Evolutionary conservation across 2,113 vertebrate genomes (phyloP), one percentile per base, ranked within the genome.

Genomic region (Xiphias gladius): DNA sequence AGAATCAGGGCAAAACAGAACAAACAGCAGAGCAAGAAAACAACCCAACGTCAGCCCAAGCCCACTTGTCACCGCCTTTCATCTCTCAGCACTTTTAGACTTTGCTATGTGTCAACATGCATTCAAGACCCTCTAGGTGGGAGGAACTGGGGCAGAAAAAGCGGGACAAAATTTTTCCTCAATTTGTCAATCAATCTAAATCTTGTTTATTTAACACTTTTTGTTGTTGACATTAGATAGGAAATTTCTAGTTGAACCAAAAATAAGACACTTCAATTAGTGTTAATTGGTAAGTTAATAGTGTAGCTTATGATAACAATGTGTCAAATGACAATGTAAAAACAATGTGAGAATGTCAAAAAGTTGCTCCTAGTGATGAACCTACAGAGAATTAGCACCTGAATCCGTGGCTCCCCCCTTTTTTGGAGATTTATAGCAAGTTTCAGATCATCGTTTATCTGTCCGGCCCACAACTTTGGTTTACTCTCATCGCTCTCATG

Each of bases 1-100:
- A 83, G 86, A 91, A 92, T 76, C 77, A 3, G 83, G 82, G 84
- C 70, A 76, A 90, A 91, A 83, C 74, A 77, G 69, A 90, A 88
- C 82, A 90, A 89, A 86, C 80, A 66, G 52, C 54, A 57, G 63
- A 86, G 71, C 65, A 79, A 65, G 68, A 84, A 79, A 88, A 89
- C 85, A 89, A 86, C 58, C 58, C 57, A 0, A 39, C 46, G 30
- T 80, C 83, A 59, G 89, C 84, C 76, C 66, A 26, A 85, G 54
- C 82, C 48, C 77, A 67, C 85, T 75, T 41, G 77, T 86, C 58
- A 35, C 46, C 5, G 24, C 43, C 78, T 92, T 91, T 90, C 77
- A 89, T 94, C 79, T 90, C 35, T 73, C 76, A 43, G 30, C 67
- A 46, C 66, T 72, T 50, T 35, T 70, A 79, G 82, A 78, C 77